phyloP scores from a whole-genome alignment of 35 echinoderm and acorn worm genomes.

The Heliocidaris erythrogramma region DNA sequence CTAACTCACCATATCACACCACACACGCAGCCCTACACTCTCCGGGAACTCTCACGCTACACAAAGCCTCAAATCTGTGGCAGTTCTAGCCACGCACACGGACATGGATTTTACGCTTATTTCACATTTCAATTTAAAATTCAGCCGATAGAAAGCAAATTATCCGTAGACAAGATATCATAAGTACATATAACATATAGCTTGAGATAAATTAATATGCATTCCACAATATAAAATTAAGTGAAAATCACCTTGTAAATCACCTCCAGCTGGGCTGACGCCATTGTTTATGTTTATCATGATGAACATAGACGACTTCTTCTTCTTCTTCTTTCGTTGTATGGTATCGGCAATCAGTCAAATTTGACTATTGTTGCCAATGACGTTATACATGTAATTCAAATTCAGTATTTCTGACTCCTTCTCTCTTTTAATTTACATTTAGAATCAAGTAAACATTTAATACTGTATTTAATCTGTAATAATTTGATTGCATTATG shows the following conservation, averaged over 20 bases:
- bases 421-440: no score
- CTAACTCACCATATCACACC: background rate
- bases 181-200: background rate
- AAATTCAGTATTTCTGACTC: no score
- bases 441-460: no score
- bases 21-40: background rate
- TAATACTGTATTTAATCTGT: no score
- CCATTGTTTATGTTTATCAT: conserved; percentile 37
- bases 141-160: background rate
- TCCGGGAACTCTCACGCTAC: background rate
- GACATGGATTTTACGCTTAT: background rate
- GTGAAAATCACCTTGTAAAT: conserved; percentile 35
- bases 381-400: no score
- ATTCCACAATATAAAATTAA: background rate
- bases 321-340: no score
- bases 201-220: background rate
- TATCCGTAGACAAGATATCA: background rate
- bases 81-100: background rate
- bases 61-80: background rate
- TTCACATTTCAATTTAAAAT: background rate
- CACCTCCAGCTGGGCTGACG: conserved; percentile 15
- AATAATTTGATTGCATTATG: background rate
- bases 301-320: background rate
- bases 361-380: no score
- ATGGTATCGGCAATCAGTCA: no score